Percentiles rank a stretch among this genome's conserved stretches.
These are phyloP conservation scores for Austrolebias charrua DNA, from an alignment of 2,797 vertebrate species.

Conservation along the genomic window DNA sequence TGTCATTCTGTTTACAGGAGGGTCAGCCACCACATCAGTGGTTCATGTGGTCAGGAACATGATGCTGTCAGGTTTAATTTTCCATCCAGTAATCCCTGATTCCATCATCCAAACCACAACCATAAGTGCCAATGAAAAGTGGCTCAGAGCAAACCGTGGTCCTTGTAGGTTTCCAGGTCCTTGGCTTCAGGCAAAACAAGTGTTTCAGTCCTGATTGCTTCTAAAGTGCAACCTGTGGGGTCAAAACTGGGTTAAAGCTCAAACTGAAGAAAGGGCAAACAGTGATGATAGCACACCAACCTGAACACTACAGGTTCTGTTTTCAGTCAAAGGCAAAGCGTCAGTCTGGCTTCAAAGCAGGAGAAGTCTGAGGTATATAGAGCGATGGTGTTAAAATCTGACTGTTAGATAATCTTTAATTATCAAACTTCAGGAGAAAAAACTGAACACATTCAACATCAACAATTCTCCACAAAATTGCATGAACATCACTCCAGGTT, in stretches of 20 bases:
- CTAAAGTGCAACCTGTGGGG: slow-evolving; percentile 36
- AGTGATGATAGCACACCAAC: slow-evolving; percentile 43
- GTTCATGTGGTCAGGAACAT: slow-evolving; percentile 40
- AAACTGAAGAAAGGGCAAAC: slow-evolving; percentile 38
- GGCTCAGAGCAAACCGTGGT: slow-evolving; percentile 2
- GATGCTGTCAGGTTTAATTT: slow-evolving; percentile 61
- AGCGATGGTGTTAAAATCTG: slow-evolving; percentile 46
- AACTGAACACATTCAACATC: neutral
- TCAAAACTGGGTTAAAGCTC: slow-evolving; percentile 44
- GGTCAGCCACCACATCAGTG: slow-evolving; percentile 19
- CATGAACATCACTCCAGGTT: slow-evolving; percentile 29
- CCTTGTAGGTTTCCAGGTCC: slow-evolving; percentile 33
- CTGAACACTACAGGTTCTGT: slow-evolving; percentile 47
- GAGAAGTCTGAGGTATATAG: slow-evolving; percentile 21
- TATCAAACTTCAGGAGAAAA: neutral
- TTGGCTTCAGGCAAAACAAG: slow-evolving; percentile 43
- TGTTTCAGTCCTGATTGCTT: slow-evolving; percentile 37
- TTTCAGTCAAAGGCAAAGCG: slow-evolving; percentile 53
- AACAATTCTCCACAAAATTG: neutral
- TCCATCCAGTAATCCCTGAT: slow-evolving; percentile 17
- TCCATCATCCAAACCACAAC: slow-evolving; percentile 26
- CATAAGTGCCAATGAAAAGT: slow-evolving; percentile 18
- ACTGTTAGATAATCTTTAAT: slow-evolving; percentile 28
- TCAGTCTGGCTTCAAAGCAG: slow-evolving; percentile 60
- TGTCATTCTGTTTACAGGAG: slow-evolving; percentile 11